Evolutionary conservation across 1,140 invertebrate species (phyloP), one percentile per base, ranked within the genome.

Genomic region (Drosophila insularis): DNA sequence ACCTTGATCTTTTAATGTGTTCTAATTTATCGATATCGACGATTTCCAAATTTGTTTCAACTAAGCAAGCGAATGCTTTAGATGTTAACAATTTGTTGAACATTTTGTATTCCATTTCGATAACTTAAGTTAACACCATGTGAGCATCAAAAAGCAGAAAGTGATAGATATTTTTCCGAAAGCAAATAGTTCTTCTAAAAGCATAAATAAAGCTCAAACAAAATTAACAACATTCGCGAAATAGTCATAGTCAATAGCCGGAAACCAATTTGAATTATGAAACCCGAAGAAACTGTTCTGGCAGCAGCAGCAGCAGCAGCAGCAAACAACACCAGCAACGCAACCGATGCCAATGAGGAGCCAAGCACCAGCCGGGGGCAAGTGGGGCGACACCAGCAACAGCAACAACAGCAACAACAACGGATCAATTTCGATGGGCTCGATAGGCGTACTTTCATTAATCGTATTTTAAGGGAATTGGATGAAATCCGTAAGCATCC

Each of bases 401-500:
- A 31, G 27, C n/a, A n/a, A 3, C 23, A 4, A 2, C 31, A 32
- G 31, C n/a, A 6, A 2, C 46, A 21, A 17, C 46, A 21, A 10
- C n/a, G 4, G 10, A 1, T 13, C 50, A 27, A 6, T 8, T 7
- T 10, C 23, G 10, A 10, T 5, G 11, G 17, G 4, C 17, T 58
- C 43, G 11, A 23, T 31, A 17, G 14, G 3, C 40, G 0, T 21
- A 60, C 37, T 2, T 40, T 61, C 23, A 19, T 65, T 11, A 61
- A 78, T 46, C 65, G 80, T 1, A 69, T 86, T 0, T 65, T 64
- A 50, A 71, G 64, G 0, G 82, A 86, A 27, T 59, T 86, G 14
- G 35, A 40, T 19, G 79, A 87, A 17, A 77, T 86, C 8, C 35
- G 21, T 0, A 19, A 69, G 21, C 14, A 90, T 68, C 86, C 85